Conservation (phyloP, 2,888 invertebrate genomes). For the Aelia acuminata region DNA sequence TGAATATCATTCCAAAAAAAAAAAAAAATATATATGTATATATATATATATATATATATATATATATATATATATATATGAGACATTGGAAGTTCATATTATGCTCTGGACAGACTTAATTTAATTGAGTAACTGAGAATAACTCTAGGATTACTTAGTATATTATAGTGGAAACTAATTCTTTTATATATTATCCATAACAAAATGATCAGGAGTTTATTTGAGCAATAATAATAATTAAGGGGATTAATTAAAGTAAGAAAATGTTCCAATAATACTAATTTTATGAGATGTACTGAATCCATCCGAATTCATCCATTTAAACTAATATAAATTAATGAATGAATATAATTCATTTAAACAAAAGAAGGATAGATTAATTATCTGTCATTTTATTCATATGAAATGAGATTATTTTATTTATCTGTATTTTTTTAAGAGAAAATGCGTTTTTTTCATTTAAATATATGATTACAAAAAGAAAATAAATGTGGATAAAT, state of each 20-base stretch:
- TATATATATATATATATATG: too few species aligned
- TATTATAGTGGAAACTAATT: background rate
- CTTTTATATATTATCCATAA: background rate
- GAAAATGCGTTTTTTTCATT: background rate
- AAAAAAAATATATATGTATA: too few species aligned
- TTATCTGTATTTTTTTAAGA: background rate
- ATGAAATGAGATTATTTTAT: background rate
- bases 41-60: too few species aligned
- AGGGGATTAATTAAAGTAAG: background rate
- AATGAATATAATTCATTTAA: background rate
- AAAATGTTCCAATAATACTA: background rate
- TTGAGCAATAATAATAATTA: background rate
- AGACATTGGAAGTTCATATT: background rate
- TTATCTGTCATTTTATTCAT: background rate
- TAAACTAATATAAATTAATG: background rate
- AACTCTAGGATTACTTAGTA: background rate
- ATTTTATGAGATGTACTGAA: background rate
- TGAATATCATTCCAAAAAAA: slow-evolving; percentile 8
- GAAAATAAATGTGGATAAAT: background rate
- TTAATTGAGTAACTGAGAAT: background rate
- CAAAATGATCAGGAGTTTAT: background rate
- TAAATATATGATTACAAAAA: background rate
- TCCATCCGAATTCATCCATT: background rate
- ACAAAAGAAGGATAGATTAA: background rate
- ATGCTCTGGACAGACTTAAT: background rate